phyloP scores from a whole-genome alignment of 2,113 vertebrate species.

The Neogobius melanostomus region DNA sequence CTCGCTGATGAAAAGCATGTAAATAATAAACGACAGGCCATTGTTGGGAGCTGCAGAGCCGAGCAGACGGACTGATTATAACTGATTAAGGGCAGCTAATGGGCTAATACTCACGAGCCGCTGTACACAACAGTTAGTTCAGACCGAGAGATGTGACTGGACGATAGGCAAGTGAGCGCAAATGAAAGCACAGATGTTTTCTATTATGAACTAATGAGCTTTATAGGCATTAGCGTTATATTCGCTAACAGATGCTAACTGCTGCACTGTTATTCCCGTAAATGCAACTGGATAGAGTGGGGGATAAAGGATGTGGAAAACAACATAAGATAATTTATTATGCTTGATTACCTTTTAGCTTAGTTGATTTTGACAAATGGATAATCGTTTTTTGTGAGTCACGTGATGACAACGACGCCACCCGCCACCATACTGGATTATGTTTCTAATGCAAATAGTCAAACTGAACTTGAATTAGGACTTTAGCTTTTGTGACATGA shows the following conservation, averaged over 20 bases:
- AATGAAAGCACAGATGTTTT: not conserved
- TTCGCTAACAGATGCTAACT: not conserved
- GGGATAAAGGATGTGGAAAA: not conserved
- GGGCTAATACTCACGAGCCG: not conserved
- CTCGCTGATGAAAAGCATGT: slow-evolving; percentile 1
- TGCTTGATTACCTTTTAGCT: not conserved
- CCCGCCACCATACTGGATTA: too few species aligned
- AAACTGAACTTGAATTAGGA: too few species aligned
- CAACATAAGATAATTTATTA: not conserved
- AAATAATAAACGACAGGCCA: slow-evolving; percentile 6
- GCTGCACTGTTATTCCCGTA: not conserved
- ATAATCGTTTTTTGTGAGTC: not conserved
- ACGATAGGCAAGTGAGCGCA: not conserved
- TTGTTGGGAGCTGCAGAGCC: not conserved
- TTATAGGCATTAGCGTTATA: not conserved
- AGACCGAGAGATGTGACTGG: not conserved
- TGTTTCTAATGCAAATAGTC: too few species aligned
- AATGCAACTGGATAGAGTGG: not conserved
- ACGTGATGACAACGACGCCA: too few species aligned
- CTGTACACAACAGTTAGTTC: not conserved
- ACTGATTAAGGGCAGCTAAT: slow-evolving; percentile 1
- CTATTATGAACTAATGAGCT: not conserved
- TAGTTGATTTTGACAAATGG: not conserved
- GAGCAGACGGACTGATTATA: slow-evolving; percentile 5
- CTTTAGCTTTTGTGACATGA: too few species aligned